These are phyloP conservation scores for Holcopasites calliopsidis DNA, from an alignment of 1,140 invertebrate species.

Conservation along the genomic window DNA sequence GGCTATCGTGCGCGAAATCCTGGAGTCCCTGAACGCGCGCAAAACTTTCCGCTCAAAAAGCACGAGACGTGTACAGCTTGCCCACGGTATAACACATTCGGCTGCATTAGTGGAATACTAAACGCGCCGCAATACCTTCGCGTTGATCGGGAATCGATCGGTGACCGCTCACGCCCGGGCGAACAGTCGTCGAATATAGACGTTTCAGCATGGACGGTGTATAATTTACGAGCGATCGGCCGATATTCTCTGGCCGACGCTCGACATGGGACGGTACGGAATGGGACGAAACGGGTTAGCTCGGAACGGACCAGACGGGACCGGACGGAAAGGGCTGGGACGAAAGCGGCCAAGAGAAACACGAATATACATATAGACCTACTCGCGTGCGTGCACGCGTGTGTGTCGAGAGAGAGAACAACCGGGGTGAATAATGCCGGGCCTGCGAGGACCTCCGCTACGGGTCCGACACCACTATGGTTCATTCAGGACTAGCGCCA, in stretches of 20 bases:
- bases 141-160: slow-evolving; percentile 25
- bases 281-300: background rate
- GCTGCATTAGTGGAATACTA: slow-evolving; percentile 29
- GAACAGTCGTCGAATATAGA: slow-evolving; percentile 40
- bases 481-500: slow-evolving; percentile 75
- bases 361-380: no score
- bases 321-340: background rate
- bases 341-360: background rate
- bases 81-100: slow-evolving; percentile 31
- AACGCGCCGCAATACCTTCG: slow-evolving; percentile 1
- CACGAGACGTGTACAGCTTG: slow-evolving; percentile 23
- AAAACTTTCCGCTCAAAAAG: slow-evolving; percentile 39
- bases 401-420: background rate
- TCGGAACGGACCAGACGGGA: no score
- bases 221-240: slow-evolving; percentile 28
- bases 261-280: background rate
- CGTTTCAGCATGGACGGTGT: slow-evolving; percentile 18
- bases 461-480: background rate
- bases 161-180: background rate
- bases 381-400: background rate
- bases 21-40: slow-evolving; percentile 14
- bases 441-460: background rate
- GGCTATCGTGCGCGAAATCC: slow-evolving; percentile 18
- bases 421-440: background rate
- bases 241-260: background rate